Base-by-base conservation (phyloP, 2,888 invertebrate genomes). In the Cantharis rufa region DNA sequence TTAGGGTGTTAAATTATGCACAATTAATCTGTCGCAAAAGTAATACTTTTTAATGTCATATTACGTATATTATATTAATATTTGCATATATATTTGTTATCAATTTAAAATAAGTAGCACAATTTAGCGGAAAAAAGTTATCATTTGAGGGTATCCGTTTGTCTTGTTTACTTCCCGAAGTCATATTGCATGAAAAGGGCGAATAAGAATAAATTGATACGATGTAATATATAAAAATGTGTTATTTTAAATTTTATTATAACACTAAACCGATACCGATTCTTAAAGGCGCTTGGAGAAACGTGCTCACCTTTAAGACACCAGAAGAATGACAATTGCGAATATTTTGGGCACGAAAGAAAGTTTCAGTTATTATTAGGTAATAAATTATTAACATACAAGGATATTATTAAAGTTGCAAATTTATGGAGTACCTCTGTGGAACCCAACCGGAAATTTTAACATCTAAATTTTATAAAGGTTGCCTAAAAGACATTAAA, bases 91-190 rank as follows among this genome's bases (percentile, higher is more conserved):
- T n/a, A 48, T n/a, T 48, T 48, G 27, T 48, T 48, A 48, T 48
- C 48, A n/a, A 48, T n/a, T n/a, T 48, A n/a, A n/a, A 48, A 48
- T 48, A 48, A 13, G n/a, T 48, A 48, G 48, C 48, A 48, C 48
- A 48, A 48, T 48, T 48, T 48, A 48, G n/a, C 48, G 48, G 48
- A 48, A n/a, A 48, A 48, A 48, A 18, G 21, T 66, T 66, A 66
- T 66, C 64, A 13, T 66, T 24, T 11, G 16, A 66, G 18, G 15
- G 64, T 66, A 66, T 66, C 64, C n/a, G 63, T 21, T n/a, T 66
- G 18, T 66, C 64, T 66, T 66, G 64, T n/a, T 24, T 21, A 66
- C 64, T 66, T 66, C 64, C 64, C 24, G 64, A 66, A 66, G 64
- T 24, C 64, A 21, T 24, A 9, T n/a, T 48, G 7, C n/a, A n/a